A percentile compares a stretch with the other conserved stretches of the same genome.
phyloP scores from a whole-genome alignment of 64 coral and sea anemone genomes.

The Actinia equina region DNA sequence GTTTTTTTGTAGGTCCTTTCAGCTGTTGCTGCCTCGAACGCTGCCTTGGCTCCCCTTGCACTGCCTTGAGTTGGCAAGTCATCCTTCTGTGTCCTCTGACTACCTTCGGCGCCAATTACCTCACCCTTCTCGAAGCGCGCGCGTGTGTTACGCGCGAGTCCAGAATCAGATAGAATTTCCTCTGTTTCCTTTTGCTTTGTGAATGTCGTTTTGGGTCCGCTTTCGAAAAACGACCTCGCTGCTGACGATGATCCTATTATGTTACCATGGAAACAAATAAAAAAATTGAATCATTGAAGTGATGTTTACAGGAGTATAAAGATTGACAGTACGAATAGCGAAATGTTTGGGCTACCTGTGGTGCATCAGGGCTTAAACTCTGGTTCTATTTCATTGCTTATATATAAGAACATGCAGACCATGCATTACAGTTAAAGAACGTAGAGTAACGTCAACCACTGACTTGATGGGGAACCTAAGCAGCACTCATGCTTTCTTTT shows the following conservation, averaged over 20 bases:
- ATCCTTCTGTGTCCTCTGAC: not conserved
- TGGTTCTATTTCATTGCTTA: no score
- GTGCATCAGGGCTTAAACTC: no score
- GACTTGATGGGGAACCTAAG: no score
- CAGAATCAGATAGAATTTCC: slow-evolving; percentile 29
- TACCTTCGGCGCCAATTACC: slow-evolving; percentile 32
- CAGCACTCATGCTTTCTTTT: no score
- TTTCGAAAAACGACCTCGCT: slow-evolving; percentile 12
- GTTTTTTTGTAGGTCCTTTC: not conserved
- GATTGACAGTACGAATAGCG: not conserved
- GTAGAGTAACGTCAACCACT: no score
- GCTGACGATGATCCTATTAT: slow-evolving; percentile 8
- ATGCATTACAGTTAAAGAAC: no score
- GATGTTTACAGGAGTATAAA: not conserved
- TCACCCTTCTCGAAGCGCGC: slow-evolving; percentile 40
- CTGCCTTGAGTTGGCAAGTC: not conserved
- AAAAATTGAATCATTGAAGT: not conserved
- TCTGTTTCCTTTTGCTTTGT: slow-evolving; percentile 25
- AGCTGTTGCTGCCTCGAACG: slow-evolving; percentile 1
- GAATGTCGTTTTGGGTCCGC: not conserved
- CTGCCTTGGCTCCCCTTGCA: not conserved
- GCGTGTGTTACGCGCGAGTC: slow-evolving; percentile 37
- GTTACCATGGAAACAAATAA: not conserved
- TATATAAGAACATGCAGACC: no score
- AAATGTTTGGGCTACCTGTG: not conserved